phyloP scores from a whole-genome alignment of 2,113 vertebrate species.

The Rhinichthys klamathensis region DNA sequence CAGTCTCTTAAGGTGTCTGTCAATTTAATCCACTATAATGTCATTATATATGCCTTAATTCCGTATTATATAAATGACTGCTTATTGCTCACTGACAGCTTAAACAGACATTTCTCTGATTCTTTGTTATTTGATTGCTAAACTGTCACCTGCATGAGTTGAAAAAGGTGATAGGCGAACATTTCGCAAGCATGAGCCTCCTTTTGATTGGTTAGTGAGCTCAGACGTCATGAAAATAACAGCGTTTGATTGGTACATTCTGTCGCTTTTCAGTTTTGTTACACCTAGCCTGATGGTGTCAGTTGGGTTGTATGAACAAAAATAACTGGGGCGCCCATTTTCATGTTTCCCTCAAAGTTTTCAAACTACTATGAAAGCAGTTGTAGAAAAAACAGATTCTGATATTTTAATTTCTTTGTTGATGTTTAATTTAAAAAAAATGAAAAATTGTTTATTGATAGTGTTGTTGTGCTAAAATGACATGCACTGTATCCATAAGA shows the following conservation, averaged over 20 bases:
- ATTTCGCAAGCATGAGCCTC: constrained; percentile 7
- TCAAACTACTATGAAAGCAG: background rate
- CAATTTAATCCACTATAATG: constrained; percentile 6
- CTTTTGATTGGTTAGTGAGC: background rate
- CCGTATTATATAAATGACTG: background rate
- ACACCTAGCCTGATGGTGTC: constrained; percentile 22
- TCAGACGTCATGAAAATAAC: constrained; percentile 34
- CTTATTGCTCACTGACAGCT: background rate
- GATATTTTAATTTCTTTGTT: background rate
- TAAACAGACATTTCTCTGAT: background rate
- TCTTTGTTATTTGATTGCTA: background rate
- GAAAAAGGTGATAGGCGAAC: background rate
- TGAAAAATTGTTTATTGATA: background rate
- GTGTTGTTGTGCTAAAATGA: background rate
- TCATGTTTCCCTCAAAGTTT: background rate
- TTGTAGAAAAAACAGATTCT: background rate
- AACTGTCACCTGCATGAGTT: constrained; percentile 18
- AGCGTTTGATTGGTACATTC: constrained; percentile 4
- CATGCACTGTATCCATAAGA: background rate
- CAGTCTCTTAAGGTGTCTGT: constrained; percentile 22
- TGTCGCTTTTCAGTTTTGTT: background rate
- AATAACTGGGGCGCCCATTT: background rate
- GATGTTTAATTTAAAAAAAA: background rate
- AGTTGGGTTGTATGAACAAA: constrained; percentile 7
- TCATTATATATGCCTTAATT: no score